These are phyloP conservation scores for Ferdinandea cuprea DNA, from an alignment of 2,888 invertebrate genomes.

Conservation along the genomic window DNA sequence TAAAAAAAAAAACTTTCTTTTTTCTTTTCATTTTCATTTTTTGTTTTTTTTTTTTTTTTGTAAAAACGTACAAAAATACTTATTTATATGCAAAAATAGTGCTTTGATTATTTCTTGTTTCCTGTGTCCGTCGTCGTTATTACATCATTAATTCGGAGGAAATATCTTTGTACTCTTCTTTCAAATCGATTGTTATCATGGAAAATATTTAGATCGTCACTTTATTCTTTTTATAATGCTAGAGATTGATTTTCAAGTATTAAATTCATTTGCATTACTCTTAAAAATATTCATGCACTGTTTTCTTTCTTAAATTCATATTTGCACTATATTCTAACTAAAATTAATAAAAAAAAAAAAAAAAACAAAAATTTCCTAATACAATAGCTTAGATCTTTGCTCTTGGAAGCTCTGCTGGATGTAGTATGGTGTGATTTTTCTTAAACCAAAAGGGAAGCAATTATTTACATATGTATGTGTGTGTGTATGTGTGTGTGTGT, in stretches of 20 bases:
- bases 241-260: constrained; percentile 22
- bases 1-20: no score
- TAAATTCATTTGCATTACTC: constrained; percentile 45
- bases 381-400: constrained; percentile 44
- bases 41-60: constrained; percentile 32
- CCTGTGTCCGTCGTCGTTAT: constrained; percentile 34
- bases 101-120: constrained; percentile 32
- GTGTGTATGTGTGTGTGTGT: no score
- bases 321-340: constrained; percentile 24
- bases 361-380: constrained; percentile 14
- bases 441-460: constrained; percentile 38
- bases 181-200: constrained; percentile 53
- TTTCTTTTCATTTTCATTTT: no score
- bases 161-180: constrained; percentile 70
- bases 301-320: constrained; percentile 20
- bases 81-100: constrained; percentile 45
- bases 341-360: no score
- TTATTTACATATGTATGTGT: no score
- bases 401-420: constrained; percentile 62
- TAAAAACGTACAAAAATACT: constrained; percentile 71
- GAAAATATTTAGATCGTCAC: constrained; percentile 26
- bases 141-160: constrained; percentile 56
- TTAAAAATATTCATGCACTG: constrained; percentile 56
- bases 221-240: constrained; percentile 23
- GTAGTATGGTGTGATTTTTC: constrained; percentile 25